Percentiles rank a stretch among this genome's conserved stretches.
Evolutionary conservation across 2,113 vertebrate species (phyloP).

Genomic region (Cyphotilapia sp.): DNA sequence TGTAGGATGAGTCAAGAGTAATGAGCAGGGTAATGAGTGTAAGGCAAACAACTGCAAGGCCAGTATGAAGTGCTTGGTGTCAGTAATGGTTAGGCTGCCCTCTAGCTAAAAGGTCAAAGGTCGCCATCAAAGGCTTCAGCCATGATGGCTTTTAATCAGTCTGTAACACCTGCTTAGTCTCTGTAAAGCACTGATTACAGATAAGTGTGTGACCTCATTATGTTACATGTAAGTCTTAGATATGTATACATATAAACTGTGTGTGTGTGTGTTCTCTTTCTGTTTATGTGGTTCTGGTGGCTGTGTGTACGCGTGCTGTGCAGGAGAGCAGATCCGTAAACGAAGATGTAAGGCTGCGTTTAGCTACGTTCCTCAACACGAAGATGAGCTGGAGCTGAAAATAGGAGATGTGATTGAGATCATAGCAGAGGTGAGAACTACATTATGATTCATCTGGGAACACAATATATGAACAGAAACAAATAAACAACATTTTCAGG

Average conservation of each 20-base stretch:
- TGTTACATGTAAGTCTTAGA: not conserved
- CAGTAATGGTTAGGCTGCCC: not conserved
- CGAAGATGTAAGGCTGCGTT: constrained; percentile 94
- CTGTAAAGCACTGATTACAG: not conserved
- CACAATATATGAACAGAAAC: no score
- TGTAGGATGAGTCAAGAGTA: constrained; percentile 11
- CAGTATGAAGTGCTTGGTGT: not conserved
- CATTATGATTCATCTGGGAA: not conserved
- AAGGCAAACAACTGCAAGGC: not conserved
- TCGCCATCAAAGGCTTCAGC: not conserved
- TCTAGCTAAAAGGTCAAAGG: constrained; percentile 2
- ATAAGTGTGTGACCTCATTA: not conserved
- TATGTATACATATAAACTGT: not conserved
- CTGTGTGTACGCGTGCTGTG: not conserved
- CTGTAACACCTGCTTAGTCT: not conserved
- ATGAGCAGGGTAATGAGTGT: constrained; percentile 8
- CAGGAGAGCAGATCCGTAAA: constrained; percentile 85
- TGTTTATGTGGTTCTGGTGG: not conserved
- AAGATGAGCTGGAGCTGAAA: constrained; percentile 94
- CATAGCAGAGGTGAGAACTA: constrained; percentile 80
- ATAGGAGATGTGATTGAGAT: constrained; percentile 94
- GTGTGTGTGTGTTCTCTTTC: not conserved
- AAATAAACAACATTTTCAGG: no score
- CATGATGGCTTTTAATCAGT: not conserved
- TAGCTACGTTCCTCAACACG: constrained; percentile 95